Evolutionary conservation across 2,113 vertebrate species (phyloP), one percentile per base, ranked within the genome.

Genomic region (Aix galericulata): DNA sequence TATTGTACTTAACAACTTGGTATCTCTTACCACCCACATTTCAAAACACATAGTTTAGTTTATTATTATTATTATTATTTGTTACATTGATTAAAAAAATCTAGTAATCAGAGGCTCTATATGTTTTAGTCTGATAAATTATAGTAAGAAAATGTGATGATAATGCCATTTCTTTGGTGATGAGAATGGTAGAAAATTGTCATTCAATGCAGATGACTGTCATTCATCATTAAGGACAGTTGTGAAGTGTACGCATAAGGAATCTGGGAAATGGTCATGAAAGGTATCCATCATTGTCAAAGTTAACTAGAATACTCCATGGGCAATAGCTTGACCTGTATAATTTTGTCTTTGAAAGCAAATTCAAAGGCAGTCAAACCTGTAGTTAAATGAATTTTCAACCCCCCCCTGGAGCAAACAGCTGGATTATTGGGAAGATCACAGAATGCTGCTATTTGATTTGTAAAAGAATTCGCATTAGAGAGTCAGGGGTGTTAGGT

Each of bases 271-370:
- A 88, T 40, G 42, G 83, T 82, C 86, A 78, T 77, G 88, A 94
- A 95, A 92, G 44, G 81, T 96, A 95, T 96, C 86, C 25, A 44
- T 96, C 95, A 96, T 66, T 96, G 94, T 95, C 93, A 89, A 85
- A 88, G 59, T 46, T 91, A 95, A 78, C 75, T 48, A 83, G 67
- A 83, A 94, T 81, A 75, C 38, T 94, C 72, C 17, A 64, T 68
- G 32, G 81, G 56, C 78, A 89, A 52, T 87, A 86, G 22, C 58
- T 89, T 96, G 91, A 95, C 92, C 91, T 40, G 56, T 91, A 81
- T 92, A 81, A 85, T 89, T 96, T 95, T 94, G 87, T 84, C 93
- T 95, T 95, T 95, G 90, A 95, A 93, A 85, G 56, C 71, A 88
- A 34, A 85, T 91, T 96, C 91, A 96, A 96, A 96, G 95, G 78